Evolutionary conservation across 2,888 invertebrate species (phyloP).

Genomic region (Drosophila nr. perissopoda): DNA sequence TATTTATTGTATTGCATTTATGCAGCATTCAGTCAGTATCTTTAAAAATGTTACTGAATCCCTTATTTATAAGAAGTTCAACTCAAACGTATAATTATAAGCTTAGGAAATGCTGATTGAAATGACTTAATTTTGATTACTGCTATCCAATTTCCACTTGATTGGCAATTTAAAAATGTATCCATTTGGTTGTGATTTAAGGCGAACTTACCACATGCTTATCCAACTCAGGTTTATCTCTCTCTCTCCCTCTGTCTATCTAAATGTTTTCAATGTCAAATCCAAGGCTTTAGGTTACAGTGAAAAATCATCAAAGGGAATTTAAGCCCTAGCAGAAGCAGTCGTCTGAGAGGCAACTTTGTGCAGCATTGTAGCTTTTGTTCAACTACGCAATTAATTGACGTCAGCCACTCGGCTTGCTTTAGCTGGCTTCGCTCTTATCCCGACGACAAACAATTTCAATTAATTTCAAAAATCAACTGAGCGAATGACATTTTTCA

Average conservation of each 20-base stretch:
- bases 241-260: background rate
- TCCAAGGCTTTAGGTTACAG: conserved; percentile 5
- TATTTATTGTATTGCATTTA: too few species aligned
- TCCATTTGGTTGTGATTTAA: background rate
- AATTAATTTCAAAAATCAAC: conserved; percentile 74
- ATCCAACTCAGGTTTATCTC: background rate
- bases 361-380: conserved; percentile 32
- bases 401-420: conserved; percentile 50
- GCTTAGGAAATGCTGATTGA: background rate
- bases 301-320: conserved; percentile 48
- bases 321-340: conserved; percentile 26
- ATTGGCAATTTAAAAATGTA: background rate
- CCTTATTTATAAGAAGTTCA: background rate
- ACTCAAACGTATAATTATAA: background rate
- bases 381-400: conserved; percentile 65
- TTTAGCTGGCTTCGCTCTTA: conserved; percentile 40
- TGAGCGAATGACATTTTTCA: conserved; percentile 45
- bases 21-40: background rate
- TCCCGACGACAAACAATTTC: conserved; percentile 61
- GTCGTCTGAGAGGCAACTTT: conserved; percentile 23
- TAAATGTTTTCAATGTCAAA: conserved; percentile 33
- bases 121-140: background rate
- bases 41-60: background rate
- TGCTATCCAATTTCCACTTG: background rate
- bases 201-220: background rate